These are phyloP conservation scores for Sarcophaga subvicina DNA, from an alignment of 2,888 invertebrate species.

Conservation along the genomic window DNA sequence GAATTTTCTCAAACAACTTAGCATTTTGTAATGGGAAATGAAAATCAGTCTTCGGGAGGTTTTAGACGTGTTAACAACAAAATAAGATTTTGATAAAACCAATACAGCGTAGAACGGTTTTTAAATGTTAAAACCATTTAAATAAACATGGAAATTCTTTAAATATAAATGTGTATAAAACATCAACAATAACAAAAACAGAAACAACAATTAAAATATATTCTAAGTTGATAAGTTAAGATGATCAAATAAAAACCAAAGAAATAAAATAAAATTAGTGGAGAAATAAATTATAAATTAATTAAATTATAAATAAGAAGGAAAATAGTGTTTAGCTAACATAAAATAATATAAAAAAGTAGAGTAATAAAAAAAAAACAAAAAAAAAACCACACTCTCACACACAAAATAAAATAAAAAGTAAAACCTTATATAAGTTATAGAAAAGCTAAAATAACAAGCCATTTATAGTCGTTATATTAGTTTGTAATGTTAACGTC, in stretches of 20 bases:
- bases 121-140: constrained; percentile 16
- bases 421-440: constrained; percentile 65
- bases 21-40: constrained; percentile 36
- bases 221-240: not conserved
- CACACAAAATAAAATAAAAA: constrained; percentile 10
- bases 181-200: constrained; percentile 1
- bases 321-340: too few species aligned
- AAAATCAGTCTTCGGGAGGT: constrained; percentile 72
- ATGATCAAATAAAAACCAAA: too few species aligned
- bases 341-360: constrained; percentile 3
- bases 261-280: too few species aligned
- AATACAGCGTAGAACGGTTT: constrained; percentile 17
- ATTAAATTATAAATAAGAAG: not conserved
- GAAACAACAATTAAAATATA: not conserved
- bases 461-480: constrained; percentile 63
- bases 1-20: constrained; percentile 43
- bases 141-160: constrained; percentile 7
- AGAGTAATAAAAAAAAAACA: not conserved
- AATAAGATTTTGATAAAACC: not conserved
- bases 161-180: constrained; percentile 30
- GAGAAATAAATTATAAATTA: not conserved
- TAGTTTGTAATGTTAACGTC: constrained; percentile 55
- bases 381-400: not conserved
- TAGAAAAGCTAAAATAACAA: constrained; percentile 61
- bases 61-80: constrained; percentile 71